These are phyloP conservation scores for Anguilla japonica DNA, from an alignment of 2,113 vertebrate genomes.

Conservation along the genomic window DNA sequence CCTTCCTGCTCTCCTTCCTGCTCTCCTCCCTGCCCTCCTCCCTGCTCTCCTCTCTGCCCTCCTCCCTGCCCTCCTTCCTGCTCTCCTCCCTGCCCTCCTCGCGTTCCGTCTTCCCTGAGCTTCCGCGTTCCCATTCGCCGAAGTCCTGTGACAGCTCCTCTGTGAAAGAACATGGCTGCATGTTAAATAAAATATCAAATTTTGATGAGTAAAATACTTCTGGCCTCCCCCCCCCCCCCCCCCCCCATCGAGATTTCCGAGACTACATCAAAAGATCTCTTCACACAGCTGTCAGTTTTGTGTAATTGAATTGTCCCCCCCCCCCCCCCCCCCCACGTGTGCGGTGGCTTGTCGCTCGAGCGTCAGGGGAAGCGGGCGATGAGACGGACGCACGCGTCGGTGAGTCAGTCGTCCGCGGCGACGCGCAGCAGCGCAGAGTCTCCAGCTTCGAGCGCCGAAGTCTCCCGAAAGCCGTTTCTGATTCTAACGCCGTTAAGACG, in stretches of 20 bases:
- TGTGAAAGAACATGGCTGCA: not conserved
- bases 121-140: not conserved
- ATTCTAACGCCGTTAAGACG: not conserved
- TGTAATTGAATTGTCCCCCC: conserved; percentile 40
- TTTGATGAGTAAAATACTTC: not conserved
- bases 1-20: no score
- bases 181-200: conserved; percentile 1
- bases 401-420: not conserved
- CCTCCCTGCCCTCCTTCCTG: no score
- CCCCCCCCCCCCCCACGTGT: not conserved
- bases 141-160: not conserved
- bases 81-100: not conserved
- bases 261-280: conserved; percentile 22
- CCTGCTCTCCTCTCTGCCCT: no score
- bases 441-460: no score
- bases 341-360: conserved; percentile 15
- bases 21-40: no score
- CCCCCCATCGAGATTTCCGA: not conserved
- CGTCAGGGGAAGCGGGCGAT: conserved; percentile 29
- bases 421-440: not conserved
- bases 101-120: not conserved
- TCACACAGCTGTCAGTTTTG: conserved; percentile 26
- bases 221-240: not conserved
- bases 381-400: conserved; percentile 26
- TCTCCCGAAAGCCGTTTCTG: not conserved